Base-by-base conservation (phyloP, 2,113 vertebrate species). In the Pyrgilauda ruficollis region DNA sequence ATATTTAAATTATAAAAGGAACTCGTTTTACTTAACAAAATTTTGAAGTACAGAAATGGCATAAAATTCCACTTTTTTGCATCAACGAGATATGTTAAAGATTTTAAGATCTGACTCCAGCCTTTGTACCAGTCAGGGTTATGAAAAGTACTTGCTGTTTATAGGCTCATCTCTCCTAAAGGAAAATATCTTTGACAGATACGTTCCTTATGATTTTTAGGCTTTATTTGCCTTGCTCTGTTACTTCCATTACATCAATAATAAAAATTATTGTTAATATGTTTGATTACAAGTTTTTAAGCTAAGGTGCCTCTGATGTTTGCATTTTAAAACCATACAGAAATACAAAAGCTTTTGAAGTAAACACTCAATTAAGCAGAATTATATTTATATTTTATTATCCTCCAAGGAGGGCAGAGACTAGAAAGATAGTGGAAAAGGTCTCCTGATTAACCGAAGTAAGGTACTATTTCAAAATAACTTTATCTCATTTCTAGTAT, bases 401-500 rank as follows among this genome's bases (percentile, higher is more conserved):
- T 33, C 5, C 31, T 11, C 4, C 35, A 52, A 31, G 22, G 13
- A 44, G 8, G 7, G 23, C 26, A 52, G 1, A 18, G 7, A 5
- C 21, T 37, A 70, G 16, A 18, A 76, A 44, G 37, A 76, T 0
- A 53, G 4, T 22, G 53, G 33, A 9, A 68, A 52, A 22, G 7
- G 24, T 19, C 31, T 80, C 37, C 47, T 9, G 8, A 31, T 9
- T 6, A 39, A 56, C 20, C 1, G 1, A 11, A 39, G 35, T 30
- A 46, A 30, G 16, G 5, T 4, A 12, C 44, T 31, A 6, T 43
- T 91, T 46, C 13, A 43, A 74, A 88, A 7, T 8, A 47, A 12
- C 24, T 78, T 37, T 0, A 24, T 27, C 13, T 33, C 3, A 0
- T 41, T 83, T 73, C 16, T 1, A 0, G 53, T 11, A 2, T 1